Base-by-base conservation (phyloP, 2,797 vertebrate genomes). In the Crax fasciolata region DNA sequence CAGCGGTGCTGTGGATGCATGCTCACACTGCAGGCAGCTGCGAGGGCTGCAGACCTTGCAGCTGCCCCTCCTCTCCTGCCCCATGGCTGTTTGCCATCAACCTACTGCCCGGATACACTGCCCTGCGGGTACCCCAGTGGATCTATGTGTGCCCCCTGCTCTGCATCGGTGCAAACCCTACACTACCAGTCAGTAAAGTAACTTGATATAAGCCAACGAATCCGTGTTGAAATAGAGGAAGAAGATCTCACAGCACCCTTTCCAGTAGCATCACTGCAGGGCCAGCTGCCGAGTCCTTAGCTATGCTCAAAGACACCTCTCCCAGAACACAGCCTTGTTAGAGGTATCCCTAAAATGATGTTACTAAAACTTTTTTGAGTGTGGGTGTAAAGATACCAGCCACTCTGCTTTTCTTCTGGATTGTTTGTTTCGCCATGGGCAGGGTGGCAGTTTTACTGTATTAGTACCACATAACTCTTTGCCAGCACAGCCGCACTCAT, bases 1-100 rank as follows among this genome's bases (percentile, higher is more conserved):
- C 24, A 6, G 48, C 0, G 41, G 20, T 51, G 67, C 67, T 54
- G 67, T 8, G 72, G 28, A 17, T 4, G 10, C 10, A 4, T 1
- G 3, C 5, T 71, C 4, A 3, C 1, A 0, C 24, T 3, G 19
- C 46, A 24, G 0, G 0, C 58, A 86, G 65, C 73, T 73, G 72
- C 0, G 0, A 41, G 35, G 72, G 79, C 57, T 80, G 57, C 76
- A 59, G 65, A 16, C 10, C 1, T 59, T 6, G 16, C 70, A 46
- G 48, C 38, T 3, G 13, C 44, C 55, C 51, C 63, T 90, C 59
- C 58, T 80, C 72, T 67, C 52, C 81, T 48, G 19, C 61, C 62
- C 6, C 44, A 2, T 0, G 1, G 66, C 74, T 66, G 19, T 41
- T 62, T 61, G 85, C 62, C 81, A 54, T 38, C 78, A 30, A 8